Evolutionary conservation across 2,113 vertebrate species (phyloP).

Genomic region (Phrynocephalus versicolor): DNA sequence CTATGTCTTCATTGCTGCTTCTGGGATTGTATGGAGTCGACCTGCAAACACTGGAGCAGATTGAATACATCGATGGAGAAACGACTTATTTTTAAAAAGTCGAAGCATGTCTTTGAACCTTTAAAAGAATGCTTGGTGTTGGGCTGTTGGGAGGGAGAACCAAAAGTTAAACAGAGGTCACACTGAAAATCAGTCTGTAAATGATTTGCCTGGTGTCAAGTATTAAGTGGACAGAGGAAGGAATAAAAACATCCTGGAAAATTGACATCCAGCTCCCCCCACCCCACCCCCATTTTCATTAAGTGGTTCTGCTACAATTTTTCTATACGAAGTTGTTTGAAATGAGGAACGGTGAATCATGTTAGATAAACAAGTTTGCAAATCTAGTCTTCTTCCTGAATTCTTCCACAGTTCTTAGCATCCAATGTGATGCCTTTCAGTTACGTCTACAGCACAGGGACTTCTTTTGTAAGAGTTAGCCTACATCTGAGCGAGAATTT

Average conservation of each 20-base stretch:
- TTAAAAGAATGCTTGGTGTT: not conserved
- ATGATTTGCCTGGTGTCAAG: conserved; percentile 41
- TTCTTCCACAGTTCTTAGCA: conserved; percentile 18
- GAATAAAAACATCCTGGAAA: conserved; percentile 19
- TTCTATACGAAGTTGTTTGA: conserved; percentile 13
- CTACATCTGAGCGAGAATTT: not conserved
- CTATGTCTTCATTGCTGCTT: not conserved
- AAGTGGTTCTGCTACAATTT: conserved; percentile 9
- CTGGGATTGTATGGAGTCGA: not conserved
- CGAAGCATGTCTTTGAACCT: not conserved
- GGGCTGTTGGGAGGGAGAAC: too few relatives aligned
- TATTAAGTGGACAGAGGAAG: conserved; percentile 18
- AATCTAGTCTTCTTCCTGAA: conserved; percentile 20
- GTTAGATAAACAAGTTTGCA: conserved; percentile 7
- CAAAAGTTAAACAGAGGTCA: conserved; percentile 17
- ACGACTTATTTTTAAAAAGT: not conserved
- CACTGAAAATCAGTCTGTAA: conserved; percentile 4
- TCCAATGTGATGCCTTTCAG: conserved; percentile 46
- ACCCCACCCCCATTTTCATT: not conserved
- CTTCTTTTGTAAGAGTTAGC: conserved; percentile 20
- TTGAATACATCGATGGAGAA: not conserved
- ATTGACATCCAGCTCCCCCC: conserved; percentile 6
- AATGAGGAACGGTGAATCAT: not conserved
- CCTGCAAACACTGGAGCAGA: not conserved
- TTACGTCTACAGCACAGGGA: conserved; percentile 18